These are phyloP conservation scores for Cherax destructor DNA, from an alignment of 1,140 invertebrate genomes.

Conservation along the genomic window DNA sequence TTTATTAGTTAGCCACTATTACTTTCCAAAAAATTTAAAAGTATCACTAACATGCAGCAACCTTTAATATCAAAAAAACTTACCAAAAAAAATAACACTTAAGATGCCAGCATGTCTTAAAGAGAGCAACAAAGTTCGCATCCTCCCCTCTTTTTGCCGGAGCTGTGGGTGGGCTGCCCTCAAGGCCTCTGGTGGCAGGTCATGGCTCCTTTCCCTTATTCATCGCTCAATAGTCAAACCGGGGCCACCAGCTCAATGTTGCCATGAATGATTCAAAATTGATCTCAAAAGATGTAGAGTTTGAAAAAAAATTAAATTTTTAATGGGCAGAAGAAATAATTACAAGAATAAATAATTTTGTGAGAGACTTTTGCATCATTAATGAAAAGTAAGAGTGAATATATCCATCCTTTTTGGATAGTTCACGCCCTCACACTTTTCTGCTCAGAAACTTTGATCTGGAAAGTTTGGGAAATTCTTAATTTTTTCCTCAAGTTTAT, in stretches of 20 bases:
- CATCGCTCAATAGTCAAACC: conserved; percentile 65
- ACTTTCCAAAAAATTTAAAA: conserved; percentile 4
- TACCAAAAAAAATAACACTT: conserved; percentile 65
- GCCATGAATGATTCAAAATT: not conserved
- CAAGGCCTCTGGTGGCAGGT: conserved; percentile 67
- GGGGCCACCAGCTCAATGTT: conserved; percentile 39
- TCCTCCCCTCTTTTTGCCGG: conserved; percentile 62
- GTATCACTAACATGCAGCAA: conserved; percentile 38
- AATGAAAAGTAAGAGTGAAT: not conserved
- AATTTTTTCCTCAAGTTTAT: conserved; percentile 63
- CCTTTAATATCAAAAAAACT: conserved; percentile 54
- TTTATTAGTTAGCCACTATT: conserved; percentile 45
- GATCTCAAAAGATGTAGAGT: not conserved
- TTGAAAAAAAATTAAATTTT: conserved; percentile 1
- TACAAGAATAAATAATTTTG: not conserved
- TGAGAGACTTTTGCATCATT: conserved; percentile 33
- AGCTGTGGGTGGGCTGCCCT: conserved; percentile 63
- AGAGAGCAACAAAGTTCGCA: not conserved
- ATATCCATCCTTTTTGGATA: conserved; percentile 46
- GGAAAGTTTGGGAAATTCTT: conserved; percentile 67
- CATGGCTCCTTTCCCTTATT: conserved; percentile 64
- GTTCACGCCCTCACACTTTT: conserved; percentile 60
- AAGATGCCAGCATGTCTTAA: not conserved
- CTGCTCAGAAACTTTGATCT: conserved; percentile 59
- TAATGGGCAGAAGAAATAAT: conserved; percentile 18